Percentiles rank a stretch among this genome's conserved stretches.
Conservation (phyloP, 2,113 vertebrate species). For the Thunnus maccoyii region DNA sequence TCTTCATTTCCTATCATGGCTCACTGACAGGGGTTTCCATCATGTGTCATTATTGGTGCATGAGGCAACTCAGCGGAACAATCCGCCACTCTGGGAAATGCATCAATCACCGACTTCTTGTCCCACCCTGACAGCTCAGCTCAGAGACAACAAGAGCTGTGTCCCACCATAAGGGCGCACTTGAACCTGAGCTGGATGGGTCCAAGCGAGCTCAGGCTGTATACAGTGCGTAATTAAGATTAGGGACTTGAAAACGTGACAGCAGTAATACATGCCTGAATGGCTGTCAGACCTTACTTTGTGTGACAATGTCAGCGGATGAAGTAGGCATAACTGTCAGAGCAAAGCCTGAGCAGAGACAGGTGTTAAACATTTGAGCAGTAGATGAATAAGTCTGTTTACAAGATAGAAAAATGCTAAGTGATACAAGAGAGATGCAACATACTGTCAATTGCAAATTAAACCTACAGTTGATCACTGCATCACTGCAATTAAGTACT, state of each 20-base stretch:
- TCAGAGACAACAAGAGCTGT: conserved; percentile 57
- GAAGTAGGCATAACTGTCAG: conserved; percentile 59
- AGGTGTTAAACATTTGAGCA: conserved; percentile 24
- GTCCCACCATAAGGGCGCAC: conserved; percentile 58
- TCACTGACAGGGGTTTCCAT: conserved; percentile 85
- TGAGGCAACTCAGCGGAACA: conserved; percentile 83
- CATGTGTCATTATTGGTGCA: conserved; percentile 88
- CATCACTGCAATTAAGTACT: too few species aligned
- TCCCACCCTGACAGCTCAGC: conserved; percentile 72
- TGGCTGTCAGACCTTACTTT: conserved; percentile 56
- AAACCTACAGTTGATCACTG: background rate
- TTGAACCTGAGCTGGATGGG: conserved; percentile 55
- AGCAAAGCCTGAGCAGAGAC: conserved; percentile 45
- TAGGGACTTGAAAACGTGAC: conserved; percentile 58
- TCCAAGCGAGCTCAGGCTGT: conserved; percentile 36
- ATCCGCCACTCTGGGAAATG: conserved; percentile 78
- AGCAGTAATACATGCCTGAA: conserved; percentile 50
- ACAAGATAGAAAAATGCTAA: background rate
- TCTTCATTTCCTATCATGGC: conserved; percentile 85
- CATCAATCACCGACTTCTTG: conserved; percentile 85
- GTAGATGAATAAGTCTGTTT: conserved; percentile 32
- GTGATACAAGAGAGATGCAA: background rate
- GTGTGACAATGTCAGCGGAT: conserved; percentile 50
- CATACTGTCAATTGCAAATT: background rate
- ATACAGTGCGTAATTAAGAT: conserved; percentile 77